phyloP scores from a whole-genome alignment of 2,888 invertebrate species.

The Tachina lurida region DNA sequence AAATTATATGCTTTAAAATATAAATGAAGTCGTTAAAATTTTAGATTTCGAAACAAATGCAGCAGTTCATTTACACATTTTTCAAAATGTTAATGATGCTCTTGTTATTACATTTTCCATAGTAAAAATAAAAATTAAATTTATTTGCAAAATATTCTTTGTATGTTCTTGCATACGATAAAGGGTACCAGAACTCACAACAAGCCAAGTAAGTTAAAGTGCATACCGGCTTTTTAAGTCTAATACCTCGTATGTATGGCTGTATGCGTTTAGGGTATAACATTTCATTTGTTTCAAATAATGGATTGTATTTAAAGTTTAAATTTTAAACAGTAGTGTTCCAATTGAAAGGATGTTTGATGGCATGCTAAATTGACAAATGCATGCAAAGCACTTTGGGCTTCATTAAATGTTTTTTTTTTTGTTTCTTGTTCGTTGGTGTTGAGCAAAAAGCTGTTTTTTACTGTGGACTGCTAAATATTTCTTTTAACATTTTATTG shows the following conservation, averaged over 20 bases:
- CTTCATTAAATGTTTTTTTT: constrained; percentile 65
- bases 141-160: constrained; percentile 21
- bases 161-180: neutral
- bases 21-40: constrained; percentile 81
- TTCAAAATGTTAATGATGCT: constrained; percentile 78
- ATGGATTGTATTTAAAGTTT: constrained; percentile 70
- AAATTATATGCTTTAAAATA: constrained; percentile 76
- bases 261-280: constrained; percentile 28
- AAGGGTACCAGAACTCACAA: constrained; percentile 61
- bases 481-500: constrained; percentile 66
- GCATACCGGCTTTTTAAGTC: neutral
- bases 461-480: constrained; percentile 47
- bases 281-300: constrained; percentile 41
- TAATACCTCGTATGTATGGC: neutral
- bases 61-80: constrained; percentile 52
- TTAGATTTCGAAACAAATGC: constrained; percentile 35
- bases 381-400: constrained; percentile 78
- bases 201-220: constrained; percentile 28
- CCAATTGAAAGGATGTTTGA: constrained; percentile 80
- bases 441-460: constrained; percentile 42
- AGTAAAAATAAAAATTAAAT: constrained; percentile 22
- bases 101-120: constrained; percentile 77
- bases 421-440: constrained; percentile 32
- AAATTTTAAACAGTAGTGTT: constrained; percentile 71
- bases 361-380: constrained; percentile 81